Evolutionary conservation across 1,140 invertebrate genomes (phyloP).

Genomic region (Trichogramma pretiosum): DNA sequence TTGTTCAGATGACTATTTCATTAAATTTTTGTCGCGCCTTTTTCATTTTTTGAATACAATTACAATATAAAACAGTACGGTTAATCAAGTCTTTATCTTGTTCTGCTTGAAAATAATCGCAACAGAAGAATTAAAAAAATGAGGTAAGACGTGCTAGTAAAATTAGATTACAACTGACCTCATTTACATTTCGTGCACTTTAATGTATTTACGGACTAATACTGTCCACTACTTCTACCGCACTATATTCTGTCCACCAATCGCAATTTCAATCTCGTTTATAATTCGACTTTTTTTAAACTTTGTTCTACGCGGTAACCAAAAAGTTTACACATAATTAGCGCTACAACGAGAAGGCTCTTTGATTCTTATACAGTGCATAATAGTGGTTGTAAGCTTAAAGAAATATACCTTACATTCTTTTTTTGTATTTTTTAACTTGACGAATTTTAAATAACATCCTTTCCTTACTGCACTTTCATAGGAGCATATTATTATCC

Average conservation of each 20-base stretch:
- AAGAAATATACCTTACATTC: not conserved
- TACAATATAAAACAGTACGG: slow-evolving; percentile 7
- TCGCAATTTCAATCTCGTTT: slow-evolving; percentile 16
- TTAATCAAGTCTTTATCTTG: slow-evolving; percentile 8
- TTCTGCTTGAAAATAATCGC: not conserved
- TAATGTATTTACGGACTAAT: slow-evolving; percentile 13
- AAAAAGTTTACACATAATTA: slow-evolving; percentile 16
- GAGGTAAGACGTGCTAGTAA: slow-evolving; percentile 15
- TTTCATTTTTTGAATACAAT: slow-evolving; percentile 2
- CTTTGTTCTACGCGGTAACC: slow-evolving; percentile 18
- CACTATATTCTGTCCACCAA: slow-evolving; percentile 8
- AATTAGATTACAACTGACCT: slow-evolving; percentile 14
- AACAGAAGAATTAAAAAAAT: slow-evolving; percentile 14
- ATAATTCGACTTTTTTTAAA: slow-evolving; percentile 11
- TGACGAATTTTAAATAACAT: slow-evolving; percentile 9
- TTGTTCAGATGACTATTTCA: slow-evolving; percentile 5
- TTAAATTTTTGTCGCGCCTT: no score
- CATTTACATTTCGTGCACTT: slow-evolving; percentile 10
- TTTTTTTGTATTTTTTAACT: slow-evolving; percentile 8
- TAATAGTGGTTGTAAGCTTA: slow-evolving; percentile 16
- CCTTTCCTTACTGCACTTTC: slow-evolving; percentile 9
- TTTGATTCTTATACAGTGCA: slow-evolving; percentile 4
- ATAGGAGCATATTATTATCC: not conserved
- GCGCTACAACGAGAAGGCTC: slow-evolving; percentile 13
- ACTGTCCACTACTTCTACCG: no score